Evolutionary conservation across 1,140 invertebrate species (phyloP).

Genomic region (Apis florea): DNA sequence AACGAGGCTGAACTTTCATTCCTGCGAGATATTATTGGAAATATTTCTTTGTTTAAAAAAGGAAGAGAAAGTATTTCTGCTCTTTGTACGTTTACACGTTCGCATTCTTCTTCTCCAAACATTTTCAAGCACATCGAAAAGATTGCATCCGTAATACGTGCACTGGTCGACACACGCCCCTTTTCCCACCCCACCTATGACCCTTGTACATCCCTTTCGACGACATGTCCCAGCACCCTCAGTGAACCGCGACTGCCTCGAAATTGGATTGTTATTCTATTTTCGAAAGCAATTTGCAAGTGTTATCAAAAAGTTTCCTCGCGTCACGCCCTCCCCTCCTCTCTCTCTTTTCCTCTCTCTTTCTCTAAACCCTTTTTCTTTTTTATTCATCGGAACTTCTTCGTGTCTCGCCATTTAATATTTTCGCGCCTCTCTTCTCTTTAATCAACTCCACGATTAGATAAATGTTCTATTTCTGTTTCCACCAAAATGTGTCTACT

Average conservation of each 20-base stretch:
- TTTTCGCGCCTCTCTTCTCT: background rate
- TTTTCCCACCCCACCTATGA: background rate
- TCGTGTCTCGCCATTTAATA: slow-evolving; percentile 8
- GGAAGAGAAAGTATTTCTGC: background rate
- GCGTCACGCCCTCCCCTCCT: slow-evolving; percentile 47
- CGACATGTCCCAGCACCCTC: slow-evolving; percentile 45
- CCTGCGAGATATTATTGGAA: no score
- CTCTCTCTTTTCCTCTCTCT: background rate
- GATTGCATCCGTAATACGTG: slow-evolving; percentile 6
- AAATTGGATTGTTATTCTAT: slow-evolving; percentile 80
- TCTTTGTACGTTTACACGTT: background rate
- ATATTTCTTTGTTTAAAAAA: no score
- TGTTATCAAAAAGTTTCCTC: slow-evolving; percentile 78
- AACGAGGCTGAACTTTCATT: no score
- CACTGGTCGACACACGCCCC: slow-evolving; percentile 16
- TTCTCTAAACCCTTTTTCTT: background rate
- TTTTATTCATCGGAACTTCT: background rate
- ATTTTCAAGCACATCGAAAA: slow-evolving; percentile 16
- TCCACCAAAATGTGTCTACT: no score
- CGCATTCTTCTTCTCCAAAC: background rate
- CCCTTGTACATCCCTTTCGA: slow-evolving; percentile 13
- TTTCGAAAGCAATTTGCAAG: slow-evolving; percentile 80
- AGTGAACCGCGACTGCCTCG: slow-evolving; percentile 60
- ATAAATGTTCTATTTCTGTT: background rate
- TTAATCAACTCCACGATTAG: slow-evolving; percentile 25